phyloP scores from a whole-genome alignment of 2,113 vertebrate species.

The Salminus brasiliensis region DNA sequence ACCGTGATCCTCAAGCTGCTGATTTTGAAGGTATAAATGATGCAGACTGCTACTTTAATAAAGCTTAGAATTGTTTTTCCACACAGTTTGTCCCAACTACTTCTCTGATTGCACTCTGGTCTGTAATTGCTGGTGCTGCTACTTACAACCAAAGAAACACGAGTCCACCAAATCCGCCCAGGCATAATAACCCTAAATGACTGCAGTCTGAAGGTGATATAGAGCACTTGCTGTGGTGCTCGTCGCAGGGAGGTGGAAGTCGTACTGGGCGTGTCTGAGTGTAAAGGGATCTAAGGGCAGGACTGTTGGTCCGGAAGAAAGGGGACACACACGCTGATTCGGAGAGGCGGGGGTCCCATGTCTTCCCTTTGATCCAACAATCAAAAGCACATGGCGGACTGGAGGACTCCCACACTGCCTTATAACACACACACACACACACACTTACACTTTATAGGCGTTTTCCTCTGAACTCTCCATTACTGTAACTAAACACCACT shows the following conservation, averaged over 20 bases:
- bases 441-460: neutral
- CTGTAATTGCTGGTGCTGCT: constrained; percentile 21
- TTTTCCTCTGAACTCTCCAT: constrained; percentile 12
- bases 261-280: constrained; percentile 19
- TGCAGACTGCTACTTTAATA: too few species aligned
- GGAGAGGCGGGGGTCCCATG: constrained; percentile 44
- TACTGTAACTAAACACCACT: constrained; percentile 6
- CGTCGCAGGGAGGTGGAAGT: constrained; percentile 3
- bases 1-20: too few species aligned
- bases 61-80: neutral
- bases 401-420: constrained; percentile 25
- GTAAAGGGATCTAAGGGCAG: constrained; percentile 23
- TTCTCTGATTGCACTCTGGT: neutral
- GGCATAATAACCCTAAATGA: neutral
- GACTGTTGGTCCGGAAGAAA: constrained; percentile 43
- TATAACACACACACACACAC: constrained; percentile 21
- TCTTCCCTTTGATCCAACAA: constrained; percentile 69
- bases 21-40: too few species aligned
- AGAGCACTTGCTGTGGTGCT: constrained; percentile 1
- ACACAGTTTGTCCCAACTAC: neutral
- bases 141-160: neutral
- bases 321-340: neutral
- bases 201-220: neutral
- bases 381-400: constrained; percentile 66
- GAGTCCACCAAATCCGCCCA: neutral